Base-by-base conservation (phyloP, 2,888 invertebrate species). In the Chrysina gloriosa region DNA sequence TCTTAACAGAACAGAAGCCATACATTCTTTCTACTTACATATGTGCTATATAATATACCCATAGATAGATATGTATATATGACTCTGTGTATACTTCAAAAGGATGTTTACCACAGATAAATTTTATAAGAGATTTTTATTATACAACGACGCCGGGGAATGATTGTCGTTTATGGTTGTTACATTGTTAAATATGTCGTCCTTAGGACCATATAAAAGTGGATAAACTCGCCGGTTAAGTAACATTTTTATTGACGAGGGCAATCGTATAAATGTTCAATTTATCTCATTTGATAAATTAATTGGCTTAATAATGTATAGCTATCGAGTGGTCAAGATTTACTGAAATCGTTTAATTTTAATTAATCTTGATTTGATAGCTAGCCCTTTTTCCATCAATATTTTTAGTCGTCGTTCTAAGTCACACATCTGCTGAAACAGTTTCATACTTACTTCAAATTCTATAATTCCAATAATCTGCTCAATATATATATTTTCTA, bases 161-260 rank as follows among this genome's bases (percentile, higher is more conserved):
- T 70, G 72, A 72, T 71, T 70, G 72, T 72, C 71, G 69, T 73
- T 73, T 73, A 72, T 71, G 71, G 71, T 68, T 67, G 68, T 68
- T 70, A 65, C 54, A 65, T 67, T 69, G 65, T 64, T 69, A 47
- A 64, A 67, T 63, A 63, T 50, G 65, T 67, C 66, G 42, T 47
- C 48, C 50, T 69, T 65, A 39, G 56, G 48, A 36, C 61, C 65
- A 61, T 50, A 61, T 69, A 69, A 69, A 69, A 50, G 50, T 61
- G 69, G 58, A 61, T 42, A 61, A 61, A 42, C 25, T 42, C 58
- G 58, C 36, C 42, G 16, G 42, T 61, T 61, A 61, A 61, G 42
- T 61, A 61, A 61, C 42, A 19, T 61, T 61, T n/a, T 61, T 61
- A 61, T 61, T 61, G 58, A 61, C 27, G 58, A 27, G 27, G 42